Evolutionary conservation across 2,888 invertebrate species (phyloP).

Genomic region (Leptogaster cylindrica): DNA sequence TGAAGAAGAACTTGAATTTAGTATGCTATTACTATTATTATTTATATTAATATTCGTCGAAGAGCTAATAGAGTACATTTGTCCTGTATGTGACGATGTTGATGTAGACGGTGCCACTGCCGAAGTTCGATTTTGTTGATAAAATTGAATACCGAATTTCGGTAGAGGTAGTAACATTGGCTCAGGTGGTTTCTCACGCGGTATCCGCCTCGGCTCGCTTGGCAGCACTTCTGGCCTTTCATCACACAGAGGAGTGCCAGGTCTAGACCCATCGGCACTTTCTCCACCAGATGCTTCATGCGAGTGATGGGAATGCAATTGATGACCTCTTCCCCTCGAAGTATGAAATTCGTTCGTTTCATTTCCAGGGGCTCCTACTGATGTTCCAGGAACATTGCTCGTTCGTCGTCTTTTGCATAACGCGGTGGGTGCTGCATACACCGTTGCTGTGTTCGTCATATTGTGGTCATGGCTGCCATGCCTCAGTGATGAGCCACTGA

Average conservation of each 20-base stretch:
- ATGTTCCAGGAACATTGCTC: slow-evolving; percentile 42
- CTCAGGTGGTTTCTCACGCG: slow-evolving; percentile 68
- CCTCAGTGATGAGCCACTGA: slow-evolving; percentile 44
- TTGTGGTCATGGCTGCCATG: slow-evolving; percentile 46
- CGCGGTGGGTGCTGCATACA: slow-evolving; percentile 46
- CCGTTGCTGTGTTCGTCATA: slow-evolving; percentile 36
- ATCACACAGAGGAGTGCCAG: slow-evolving; percentile 85
- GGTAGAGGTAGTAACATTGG: slow-evolving; percentile 87
- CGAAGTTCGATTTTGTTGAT: slow-evolving; percentile 60
- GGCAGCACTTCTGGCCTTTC: slow-evolving; percentile 78
- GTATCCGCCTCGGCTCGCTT: slow-evolving; percentile 76
- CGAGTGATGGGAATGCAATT: slow-evolving; percentile 64
- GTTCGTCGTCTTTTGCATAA: slow-evolving; percentile 66
- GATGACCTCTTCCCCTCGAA: slow-evolving; percentile 63
- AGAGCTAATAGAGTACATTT: slow-evolving; percentile 46
- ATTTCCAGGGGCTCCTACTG: slow-evolving; percentile 54
- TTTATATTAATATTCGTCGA: slow-evolving; percentile 47
- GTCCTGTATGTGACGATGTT: slow-evolving; percentile 49
- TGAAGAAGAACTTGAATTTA: slow-evolving; percentile 49
- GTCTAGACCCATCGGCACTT: slow-evolving; percentile 75
- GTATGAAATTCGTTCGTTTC: slow-evolving; percentile 60
- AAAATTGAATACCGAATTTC: slow-evolving; percentile 80
- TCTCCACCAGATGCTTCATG: slow-evolving; percentile 67
- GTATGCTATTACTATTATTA: slow-evolving; percentile 51
- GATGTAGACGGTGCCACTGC: slow-evolving; percentile 47